Conservation (phyloP, 1,140 invertebrate genomes). For the Hyles euphorbiae region DNA sequence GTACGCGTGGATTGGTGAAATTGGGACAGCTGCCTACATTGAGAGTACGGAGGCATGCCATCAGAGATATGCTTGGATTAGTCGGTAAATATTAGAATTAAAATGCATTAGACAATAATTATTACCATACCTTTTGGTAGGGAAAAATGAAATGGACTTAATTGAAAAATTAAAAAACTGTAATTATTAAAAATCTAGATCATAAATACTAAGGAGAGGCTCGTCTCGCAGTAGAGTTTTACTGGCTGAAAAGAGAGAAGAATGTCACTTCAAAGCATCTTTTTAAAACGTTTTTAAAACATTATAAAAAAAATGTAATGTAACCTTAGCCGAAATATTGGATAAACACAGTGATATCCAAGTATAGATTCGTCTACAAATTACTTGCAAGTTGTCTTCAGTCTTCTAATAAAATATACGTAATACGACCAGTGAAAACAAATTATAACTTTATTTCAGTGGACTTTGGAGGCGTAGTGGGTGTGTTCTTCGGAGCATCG, state of each 20-base stretch:
- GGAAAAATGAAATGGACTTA: too few relatives aligned
- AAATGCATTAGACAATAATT: slow-evolving; percentile 1
- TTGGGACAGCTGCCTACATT: slow-evolving; percentile 56
- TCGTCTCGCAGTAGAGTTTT: background rate
- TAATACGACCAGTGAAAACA: background rate
- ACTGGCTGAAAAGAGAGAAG: background rate
- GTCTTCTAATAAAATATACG: background rate
- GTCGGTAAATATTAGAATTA: slow-evolving; percentile 56
- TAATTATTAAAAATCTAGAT: background rate
- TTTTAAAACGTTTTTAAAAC: too few relatives aligned
- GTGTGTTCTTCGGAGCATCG: slow-evolving; percentile 77
- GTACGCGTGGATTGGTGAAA: slow-evolving; percentile 29
- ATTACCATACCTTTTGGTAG: background rate
- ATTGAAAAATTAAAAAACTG: too few relatives aligned
- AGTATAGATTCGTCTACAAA: background rate
- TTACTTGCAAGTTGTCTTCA: background rate
- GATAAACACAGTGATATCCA: background rate
- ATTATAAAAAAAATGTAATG: too few relatives aligned
- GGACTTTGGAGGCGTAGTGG: slow-evolving; percentile 74
- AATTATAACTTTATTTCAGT: slow-evolving; percentile 57
- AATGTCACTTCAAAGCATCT: background rate
- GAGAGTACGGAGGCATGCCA: slow-evolving; percentile 73
- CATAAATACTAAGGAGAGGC: background rate
- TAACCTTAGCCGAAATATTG: background rate
- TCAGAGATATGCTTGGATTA: slow-evolving; percentile 71